Evolutionary conservation across 1,140 invertebrate species (phyloP).

Genomic region (Drosophila kanapiae): DNA sequence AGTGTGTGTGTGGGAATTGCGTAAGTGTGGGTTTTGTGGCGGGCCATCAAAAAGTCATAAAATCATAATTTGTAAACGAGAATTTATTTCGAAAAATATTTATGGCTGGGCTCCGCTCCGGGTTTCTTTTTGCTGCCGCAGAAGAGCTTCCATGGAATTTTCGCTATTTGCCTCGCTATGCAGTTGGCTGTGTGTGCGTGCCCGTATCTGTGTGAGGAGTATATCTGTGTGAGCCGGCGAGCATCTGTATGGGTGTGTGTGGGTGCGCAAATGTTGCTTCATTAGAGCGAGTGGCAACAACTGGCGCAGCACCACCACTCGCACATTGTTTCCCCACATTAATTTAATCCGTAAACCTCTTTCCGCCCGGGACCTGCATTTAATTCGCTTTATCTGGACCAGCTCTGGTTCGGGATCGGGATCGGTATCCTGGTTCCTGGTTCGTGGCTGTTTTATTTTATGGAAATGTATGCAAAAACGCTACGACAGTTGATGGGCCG

Average conservation of each 20-base stretch:
- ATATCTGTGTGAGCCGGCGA: not conserved
- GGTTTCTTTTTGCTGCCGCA: slow-evolving; percentile 53
- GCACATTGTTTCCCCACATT: slow-evolving; percentile 46
- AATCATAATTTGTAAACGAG: slow-evolving; percentile 83
- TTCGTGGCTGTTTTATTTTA: slow-evolving; percentile 39
- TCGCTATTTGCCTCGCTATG: slow-evolving; percentile 28
- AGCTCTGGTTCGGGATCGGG: not conserved
- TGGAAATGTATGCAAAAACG: slow-evolving; percentile 46
- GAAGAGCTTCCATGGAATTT: slow-evolving; percentile 61
- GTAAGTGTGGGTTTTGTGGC: slow-evolving; percentile 70
- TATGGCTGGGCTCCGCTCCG: slow-evolving; percentile 48
- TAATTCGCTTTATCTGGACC: slow-evolving; percentile 43
- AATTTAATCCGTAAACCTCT: slow-evolving; percentile 49
- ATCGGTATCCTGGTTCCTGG: not conserved
- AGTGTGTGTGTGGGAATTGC: slow-evolving; percentile 38
- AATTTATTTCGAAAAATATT: slow-evolving; percentile 83
- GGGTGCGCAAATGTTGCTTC: slow-evolving; percentile 53
- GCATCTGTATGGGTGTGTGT: slow-evolving; percentile 7
- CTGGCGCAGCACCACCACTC: slow-evolving; percentile 12
- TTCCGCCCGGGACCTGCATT: slow-evolving; percentile 31
- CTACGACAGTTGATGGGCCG: slow-evolving; percentile 35
- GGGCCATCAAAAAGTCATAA: slow-evolving; percentile 82
- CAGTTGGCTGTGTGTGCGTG: slow-evolving; percentile 3
- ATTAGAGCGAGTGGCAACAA: slow-evolving; percentile 61
- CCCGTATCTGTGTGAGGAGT: not conserved